Evolutionary conservation across 2,113 vertebrate genomes (phyloP).

Genomic region (Corythoichthys haematopterus): DNA sequence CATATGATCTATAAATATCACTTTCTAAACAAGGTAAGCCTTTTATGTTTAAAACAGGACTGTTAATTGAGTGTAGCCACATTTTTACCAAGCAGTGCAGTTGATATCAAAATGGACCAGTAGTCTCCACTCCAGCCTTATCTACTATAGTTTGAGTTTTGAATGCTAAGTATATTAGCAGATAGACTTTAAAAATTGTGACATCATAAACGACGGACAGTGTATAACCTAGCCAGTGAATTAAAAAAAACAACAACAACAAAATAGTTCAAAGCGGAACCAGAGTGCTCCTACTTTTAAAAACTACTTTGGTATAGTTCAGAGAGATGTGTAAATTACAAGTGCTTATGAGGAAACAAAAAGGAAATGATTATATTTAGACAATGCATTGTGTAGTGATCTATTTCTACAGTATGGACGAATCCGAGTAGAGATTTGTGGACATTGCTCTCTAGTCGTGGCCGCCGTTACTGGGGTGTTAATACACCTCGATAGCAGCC

Average conservation of each 20-base stretch:
- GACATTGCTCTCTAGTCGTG: too few relatives aligned
- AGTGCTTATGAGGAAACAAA: neutral
- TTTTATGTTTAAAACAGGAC: neutral
- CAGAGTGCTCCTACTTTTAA: neutral
- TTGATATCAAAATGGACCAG: neutral
- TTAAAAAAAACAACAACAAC: neutral
- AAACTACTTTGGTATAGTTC: neutral
- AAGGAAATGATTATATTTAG: neutral
- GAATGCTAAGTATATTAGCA: neutral
- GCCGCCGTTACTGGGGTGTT: too few relatives aligned
- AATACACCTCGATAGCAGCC: too few relatives aligned
- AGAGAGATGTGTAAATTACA: neutral
- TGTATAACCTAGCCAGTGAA: neutral
- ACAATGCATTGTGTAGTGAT: too few relatives aligned
- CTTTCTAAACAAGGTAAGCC: conserved; percentile 2
- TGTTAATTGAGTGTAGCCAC: conserved; percentile 2
- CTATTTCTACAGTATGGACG: too few relatives aligned
- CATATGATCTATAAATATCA: neutral
- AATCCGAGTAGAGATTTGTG: too few relatives aligned
- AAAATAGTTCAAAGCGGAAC: neutral
- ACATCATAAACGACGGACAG: neutral
- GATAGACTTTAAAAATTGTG: neutral
- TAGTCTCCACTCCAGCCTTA: neutral
- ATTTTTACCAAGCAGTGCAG: neutral
- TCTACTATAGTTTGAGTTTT: neutral